These are phyloP conservation scores for Macrosteles quadrilineatus DNA, from an alignment of 1,140 invertebrate species.

Conservation along the genomic window DNA sequence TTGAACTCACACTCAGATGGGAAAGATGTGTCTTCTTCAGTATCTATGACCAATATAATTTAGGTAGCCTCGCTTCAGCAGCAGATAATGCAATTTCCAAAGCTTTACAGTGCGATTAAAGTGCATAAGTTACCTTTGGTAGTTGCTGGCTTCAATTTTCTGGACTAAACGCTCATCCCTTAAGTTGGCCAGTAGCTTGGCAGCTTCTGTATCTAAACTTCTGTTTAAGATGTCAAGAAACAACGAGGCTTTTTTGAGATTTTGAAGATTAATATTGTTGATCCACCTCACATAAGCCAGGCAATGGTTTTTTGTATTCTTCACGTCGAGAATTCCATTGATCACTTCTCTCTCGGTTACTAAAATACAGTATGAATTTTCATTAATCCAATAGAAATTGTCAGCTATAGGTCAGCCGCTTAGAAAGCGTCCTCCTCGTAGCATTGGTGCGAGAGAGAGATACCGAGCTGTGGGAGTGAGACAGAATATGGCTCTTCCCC, in stretches of 20 bases:
- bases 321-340: conserved; percentile 90
- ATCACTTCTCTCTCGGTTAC: conserved; percentile 98
- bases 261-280: conserved; percentile 96
- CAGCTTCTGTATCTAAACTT: conserved; percentile 91
- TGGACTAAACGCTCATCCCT: conserved; percentile 83
- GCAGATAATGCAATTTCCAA: too few species aligned
- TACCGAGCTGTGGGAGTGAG: too few species aligned
- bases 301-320: conserved; percentile 95
- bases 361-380: conserved; percentile 52
- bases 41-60: too few species aligned
- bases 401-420: too few species aligned
- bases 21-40: too few species aligned
- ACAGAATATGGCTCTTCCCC: too few species aligned
- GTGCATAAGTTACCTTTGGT: conserved; percentile 79
- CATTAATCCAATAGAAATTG: too few species aligned
- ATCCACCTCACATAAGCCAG: conserved; percentile 95
- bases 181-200: conserved; percentile 85
- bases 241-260: conserved; percentile 88
- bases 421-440: too few species aligned
- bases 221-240: conserved; percentile 95
- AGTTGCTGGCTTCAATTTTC: conserved; percentile 86
- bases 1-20: too few species aligned
- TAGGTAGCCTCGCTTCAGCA: too few species aligned
- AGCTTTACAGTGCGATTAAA: too few species aligned
- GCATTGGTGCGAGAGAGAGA: too few species aligned